Conservation (phyloP, 2,113 vertebrate genomes). For the Sinocyclocheilus anophthalmus region DNA sequence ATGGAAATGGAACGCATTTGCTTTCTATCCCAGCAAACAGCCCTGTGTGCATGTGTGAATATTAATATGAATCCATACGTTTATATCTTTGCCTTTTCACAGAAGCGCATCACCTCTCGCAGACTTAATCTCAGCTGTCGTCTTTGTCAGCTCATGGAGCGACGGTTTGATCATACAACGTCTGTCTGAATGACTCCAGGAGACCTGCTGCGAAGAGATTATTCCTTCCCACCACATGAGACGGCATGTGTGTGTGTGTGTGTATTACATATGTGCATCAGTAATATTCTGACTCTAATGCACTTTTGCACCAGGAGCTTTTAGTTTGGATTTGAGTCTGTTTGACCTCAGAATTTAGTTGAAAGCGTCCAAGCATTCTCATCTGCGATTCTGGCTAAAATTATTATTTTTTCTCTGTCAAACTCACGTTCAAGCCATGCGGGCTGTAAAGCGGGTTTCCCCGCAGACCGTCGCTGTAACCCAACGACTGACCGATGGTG, state of each 20-base stretch:
- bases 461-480: slow-evolving; percentile 89
- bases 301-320: not conserved
- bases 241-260: not conserved
- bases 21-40: slow-evolving; percentile 31
- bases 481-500: slow-evolving; percentile 92
- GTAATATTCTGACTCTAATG: not conserved
- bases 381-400: not conserved
- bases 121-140: slow-evolving; percentile 55
- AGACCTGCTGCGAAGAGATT: slow-evolving; percentile 45
- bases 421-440: slow-evolving; percentile 87
- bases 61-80: slow-evolving; percentile 55
- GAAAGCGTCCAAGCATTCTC: not conserved
- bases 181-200: slow-evolving; percentile 33
- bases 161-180: slow-evolving; percentile 50
- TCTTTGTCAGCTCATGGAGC: slow-evolving; percentile 32
- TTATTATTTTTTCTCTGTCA: not conserved
- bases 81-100: slow-evolving; percentile 45
- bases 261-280: not conserved
- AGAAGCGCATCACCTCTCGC: slow-evolving; percentile 34
- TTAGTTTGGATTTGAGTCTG: not conserved
- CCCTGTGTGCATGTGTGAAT: slow-evolving; percentile 17
- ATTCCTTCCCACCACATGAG: slow-evolving; percentile 29
- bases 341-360: not conserved
- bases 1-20: slow-evolving; percentile 45
- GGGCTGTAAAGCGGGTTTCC: slow-evolving; percentile 89